phyloP scores from a whole-genome alignment of 2,797 vertebrate genomes.

The Aulostomus chinensis region DNA sequence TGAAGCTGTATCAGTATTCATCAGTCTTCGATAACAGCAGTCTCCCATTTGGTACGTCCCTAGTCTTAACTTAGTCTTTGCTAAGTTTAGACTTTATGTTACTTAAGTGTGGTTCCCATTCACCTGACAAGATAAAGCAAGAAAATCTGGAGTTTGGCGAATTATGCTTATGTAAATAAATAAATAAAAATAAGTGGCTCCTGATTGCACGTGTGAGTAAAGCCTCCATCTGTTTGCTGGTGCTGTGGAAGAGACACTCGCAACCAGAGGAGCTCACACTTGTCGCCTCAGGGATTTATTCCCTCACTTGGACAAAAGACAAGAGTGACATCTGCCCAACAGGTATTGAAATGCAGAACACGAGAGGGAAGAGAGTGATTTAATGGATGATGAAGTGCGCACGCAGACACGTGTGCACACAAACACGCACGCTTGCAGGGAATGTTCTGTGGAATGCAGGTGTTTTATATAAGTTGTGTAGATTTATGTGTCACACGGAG shows the following conservation, averaged over 20 bases:
- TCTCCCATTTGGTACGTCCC: too few relatives aligned
- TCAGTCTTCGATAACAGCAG: too few relatives aligned
- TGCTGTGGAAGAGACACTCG: neutral
- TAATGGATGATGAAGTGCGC: constrained; percentile 7
- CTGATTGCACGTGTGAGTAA: too few relatives aligned
- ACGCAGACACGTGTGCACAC: neutral
- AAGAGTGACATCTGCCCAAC: constrained; percentile 34
- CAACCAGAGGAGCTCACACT: constrained; percentile 8
- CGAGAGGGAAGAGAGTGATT: constrained; percentile 34
- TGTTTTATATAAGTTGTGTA: neutral
- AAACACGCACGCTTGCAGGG: neutral
- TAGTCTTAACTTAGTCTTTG: too few relatives aligned
- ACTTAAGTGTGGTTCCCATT: neutral
- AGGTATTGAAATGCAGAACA: constrained; percentile 14
- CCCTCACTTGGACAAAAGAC: constrained; percentile 14
- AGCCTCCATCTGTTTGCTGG: too few relatives aligned
- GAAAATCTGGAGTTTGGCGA: neutral
- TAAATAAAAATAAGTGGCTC: too few relatives aligned
- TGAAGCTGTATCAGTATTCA: too few relatives aligned
- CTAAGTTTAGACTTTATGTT: neutral
- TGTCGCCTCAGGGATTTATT: constrained; percentile 12
- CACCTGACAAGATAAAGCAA: neutral
- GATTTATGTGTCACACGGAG: neutral
- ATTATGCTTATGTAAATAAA: neutral
- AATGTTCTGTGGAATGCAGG: constrained; percentile 9